Conservation (phyloP, 1,140 invertebrate species). For the Philotrypesis tridentata region DNA sequence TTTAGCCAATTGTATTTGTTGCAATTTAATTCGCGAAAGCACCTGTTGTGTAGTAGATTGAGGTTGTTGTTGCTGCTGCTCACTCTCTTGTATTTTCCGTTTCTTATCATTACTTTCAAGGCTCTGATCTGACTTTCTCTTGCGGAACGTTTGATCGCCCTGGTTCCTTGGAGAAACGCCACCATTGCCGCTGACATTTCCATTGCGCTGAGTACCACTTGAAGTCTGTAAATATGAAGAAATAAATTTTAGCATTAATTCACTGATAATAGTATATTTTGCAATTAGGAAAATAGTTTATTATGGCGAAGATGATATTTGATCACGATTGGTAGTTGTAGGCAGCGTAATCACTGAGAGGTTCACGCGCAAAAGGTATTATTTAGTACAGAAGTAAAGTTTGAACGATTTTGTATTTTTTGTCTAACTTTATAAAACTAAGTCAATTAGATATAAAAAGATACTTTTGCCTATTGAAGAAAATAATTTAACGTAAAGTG, state of each 20-base stretch:
- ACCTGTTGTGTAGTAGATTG: constrained; percentile 37
- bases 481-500: too few relatives aligned
- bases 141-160: constrained; percentile 52
- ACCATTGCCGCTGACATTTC: constrained; percentile 60
- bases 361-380: too few relatives aligned
- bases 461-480: too few relatives aligned
- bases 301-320: too few relatives aligned
- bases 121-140: constrained; percentile 62
- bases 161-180: constrained; percentile 60
- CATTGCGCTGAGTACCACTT: constrained; percentile 60
- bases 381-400: too few relatives aligned
- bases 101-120: constrained; percentile 61
- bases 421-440: too few relatives aligned
- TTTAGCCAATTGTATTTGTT: neutral
- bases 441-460: too few relatives aligned
- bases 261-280: too few relatives aligned
- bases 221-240: constrained; percentile 57
- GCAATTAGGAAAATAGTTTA: too few relatives aligned
- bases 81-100: constrained; percentile 58
- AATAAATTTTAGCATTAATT: neutral
- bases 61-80: constrained; percentile 51
- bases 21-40: neutral
- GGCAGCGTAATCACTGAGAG: too few relatives aligned
- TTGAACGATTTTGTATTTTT: too few relatives aligned
- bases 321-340: too few relatives aligned